Conservation (phyloP, 1,140 invertebrate genomes). For the Drosophila chauvacae region DNA sequence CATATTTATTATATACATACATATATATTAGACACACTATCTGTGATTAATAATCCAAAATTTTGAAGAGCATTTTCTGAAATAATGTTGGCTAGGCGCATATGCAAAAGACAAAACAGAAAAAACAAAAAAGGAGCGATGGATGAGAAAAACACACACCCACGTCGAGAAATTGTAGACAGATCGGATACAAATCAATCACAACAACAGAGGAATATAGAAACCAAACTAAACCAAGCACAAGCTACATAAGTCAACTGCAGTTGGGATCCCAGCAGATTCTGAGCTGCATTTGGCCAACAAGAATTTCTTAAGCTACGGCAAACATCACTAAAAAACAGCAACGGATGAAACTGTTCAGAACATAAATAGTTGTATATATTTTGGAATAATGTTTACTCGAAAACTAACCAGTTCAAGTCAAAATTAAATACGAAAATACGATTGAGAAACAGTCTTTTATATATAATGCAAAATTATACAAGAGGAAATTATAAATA, state of each 20-base stretch:
- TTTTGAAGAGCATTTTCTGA: constrained; percentile 85
- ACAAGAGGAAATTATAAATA: constrained; percentile 44
- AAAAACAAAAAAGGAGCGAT: constrained; percentile 38
- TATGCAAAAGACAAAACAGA: constrained; percentile 44
- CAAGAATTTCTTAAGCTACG: constrained; percentile 43
- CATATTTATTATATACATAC: constrained; percentile 83
- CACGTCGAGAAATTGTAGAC: constrained; percentile 62
- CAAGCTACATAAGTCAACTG: constrained; percentile 36
- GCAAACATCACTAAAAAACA: constrained; percentile 45
- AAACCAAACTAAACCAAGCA: constrained; percentile 61
- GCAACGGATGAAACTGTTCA: constrained; percentile 53
- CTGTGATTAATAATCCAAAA: constrained; percentile 85
- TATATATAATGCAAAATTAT: constrained; percentile 59
- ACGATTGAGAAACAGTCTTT: constrained; percentile 34
- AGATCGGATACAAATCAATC: constrained; percentile 68
- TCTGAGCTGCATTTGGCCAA: constrained; percentile 25
- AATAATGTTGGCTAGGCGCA: constrained; percentile 77
- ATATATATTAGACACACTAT: constrained; percentile 85
- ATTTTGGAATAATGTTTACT: constrained; percentile 82
- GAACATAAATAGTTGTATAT: constrained; percentile 79
- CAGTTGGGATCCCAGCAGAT: background rate
- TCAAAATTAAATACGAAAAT: constrained; percentile 51
- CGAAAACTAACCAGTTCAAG: constrained; percentile 59
- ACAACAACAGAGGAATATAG: constrained; percentile 26
- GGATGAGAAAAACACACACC: constrained; percentile 39